phyloP scores from a whole-genome alignment of 2,797 vertebrate genomes.

The Tachyglossus aculeatus region DNA sequence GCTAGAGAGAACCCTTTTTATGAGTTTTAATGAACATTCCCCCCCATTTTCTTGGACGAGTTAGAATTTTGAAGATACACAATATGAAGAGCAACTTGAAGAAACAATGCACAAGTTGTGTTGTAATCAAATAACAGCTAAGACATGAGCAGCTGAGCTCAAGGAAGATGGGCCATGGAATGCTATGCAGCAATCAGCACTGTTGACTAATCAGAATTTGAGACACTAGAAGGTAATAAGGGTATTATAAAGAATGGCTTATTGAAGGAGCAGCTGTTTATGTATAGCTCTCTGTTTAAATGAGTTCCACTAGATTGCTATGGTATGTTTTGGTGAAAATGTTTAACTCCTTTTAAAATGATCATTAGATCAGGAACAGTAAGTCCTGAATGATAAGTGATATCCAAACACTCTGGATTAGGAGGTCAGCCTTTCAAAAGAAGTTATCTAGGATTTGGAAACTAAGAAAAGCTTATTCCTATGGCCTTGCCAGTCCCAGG shows the following conservation, averaged over 20 bases:
- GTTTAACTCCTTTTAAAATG: constrained; percentile 67
- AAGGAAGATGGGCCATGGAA: constrained; percentile 95
- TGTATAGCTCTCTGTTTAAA: constrained; percentile 82
- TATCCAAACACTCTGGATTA: constrained; percentile 42
- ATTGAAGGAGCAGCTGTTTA: constrained; percentile 98
- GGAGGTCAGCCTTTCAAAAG: constrained; percentile 22
- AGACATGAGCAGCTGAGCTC: constrained; percentile 94
- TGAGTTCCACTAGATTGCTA: constrained; percentile 77
- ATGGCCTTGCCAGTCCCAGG: constrained; percentile 57
- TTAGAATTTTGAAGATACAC: constrained; percentile 62
- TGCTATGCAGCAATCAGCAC: constrained; percentile 94
- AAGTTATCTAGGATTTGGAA: constrained; percentile 43
- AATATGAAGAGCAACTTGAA: constrained; percentile 77
- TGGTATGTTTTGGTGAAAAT: constrained; percentile 76
- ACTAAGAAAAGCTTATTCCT: constrained; percentile 51
- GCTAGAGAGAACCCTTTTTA: constrained; percentile 28
- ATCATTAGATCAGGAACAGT: constrained; percentile 54
- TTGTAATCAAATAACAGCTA: constrained; percentile 81
- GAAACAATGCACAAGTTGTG: constrained; percentile 95
- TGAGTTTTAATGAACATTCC: constrained; percentile 37
- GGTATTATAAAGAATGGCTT: constrained; percentile 95
- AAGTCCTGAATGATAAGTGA: constrained; percentile 58
- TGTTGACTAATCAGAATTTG: constrained; percentile 99
- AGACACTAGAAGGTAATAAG: constrained; percentile 97
- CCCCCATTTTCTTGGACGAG: constrained; percentile 37